phyloP scores from a whole-genome alignment of 1,140 invertebrate species.

The Hermetia illucens region DNA sequence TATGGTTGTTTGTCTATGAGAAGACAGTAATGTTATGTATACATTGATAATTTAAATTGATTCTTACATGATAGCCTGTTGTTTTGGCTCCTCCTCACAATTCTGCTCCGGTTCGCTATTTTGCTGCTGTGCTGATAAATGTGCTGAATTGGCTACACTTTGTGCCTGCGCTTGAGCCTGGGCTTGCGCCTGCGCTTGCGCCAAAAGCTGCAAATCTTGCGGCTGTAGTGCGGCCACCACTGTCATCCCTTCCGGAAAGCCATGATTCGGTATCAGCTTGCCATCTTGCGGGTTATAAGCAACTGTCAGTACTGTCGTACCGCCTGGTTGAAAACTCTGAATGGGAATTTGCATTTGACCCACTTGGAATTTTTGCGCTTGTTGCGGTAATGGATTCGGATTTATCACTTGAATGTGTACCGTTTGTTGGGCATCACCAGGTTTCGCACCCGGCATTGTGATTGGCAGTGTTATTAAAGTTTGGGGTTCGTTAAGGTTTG shows the following conservation, averaged over 20 bases:
- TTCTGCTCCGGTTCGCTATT: neutral
- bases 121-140: neutral
- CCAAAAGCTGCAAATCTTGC: conserved; percentile 44
- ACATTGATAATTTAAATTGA: too few species aligned
- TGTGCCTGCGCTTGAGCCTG: conserved; percentile 24
- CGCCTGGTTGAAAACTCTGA: conserved; percentile 38
- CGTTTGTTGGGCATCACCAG: conserved; percentile 55
- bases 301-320: conserved; percentile 53
- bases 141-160: conserved; percentile 22
- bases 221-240: conserved; percentile 47
- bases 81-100: neutral
- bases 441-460: conserved; percentile 54
- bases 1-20: conserved; percentile 11
- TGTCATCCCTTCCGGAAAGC: conserved; percentile 42
- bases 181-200: conserved; percentile 9
- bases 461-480: conserved; percentile 60
- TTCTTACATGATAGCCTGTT: too few species aligned
- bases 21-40: too few species aligned
- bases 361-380: conserved; percentile 53
- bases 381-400: conserved; percentile 35
- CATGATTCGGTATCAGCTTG: conserved; percentile 26
- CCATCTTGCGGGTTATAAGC: conserved; percentile 45
- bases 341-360: conserved; percentile 52
- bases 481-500: conserved; percentile 30
- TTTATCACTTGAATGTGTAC: conserved; percentile 62